These are phyloP conservation scores for Oreonectes daqikongensis DNA, from an alignment of 2,797 vertebrate species.

Conservation along the genomic window DNA sequence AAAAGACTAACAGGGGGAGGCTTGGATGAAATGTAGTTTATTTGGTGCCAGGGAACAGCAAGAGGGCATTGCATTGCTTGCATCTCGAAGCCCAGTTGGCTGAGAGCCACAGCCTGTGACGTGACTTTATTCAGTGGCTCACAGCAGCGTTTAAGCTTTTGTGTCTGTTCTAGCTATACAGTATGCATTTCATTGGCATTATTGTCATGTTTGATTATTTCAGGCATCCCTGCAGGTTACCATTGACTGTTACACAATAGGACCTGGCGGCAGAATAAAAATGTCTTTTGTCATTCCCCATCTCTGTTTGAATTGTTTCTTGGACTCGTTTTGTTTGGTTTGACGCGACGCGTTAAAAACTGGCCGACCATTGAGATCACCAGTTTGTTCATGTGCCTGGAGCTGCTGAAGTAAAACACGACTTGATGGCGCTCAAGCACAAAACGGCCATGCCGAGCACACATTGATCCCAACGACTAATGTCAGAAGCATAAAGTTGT, in stretches of 20 bases:
- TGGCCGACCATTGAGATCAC: too few species aligned
- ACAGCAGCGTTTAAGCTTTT: conserved; percentile 61
- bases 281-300: conserved; percentile 30
- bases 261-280: conserved; percentile 31
- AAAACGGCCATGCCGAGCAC: too few species aligned
- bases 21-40: conserved; percentile 37
- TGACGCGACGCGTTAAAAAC: too few species aligned
- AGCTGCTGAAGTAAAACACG: too few species aligned
- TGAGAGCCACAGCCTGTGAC: conserved; percentile 58
- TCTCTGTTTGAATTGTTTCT: conserved; percentile 4
- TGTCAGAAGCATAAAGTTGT: too few species aligned
- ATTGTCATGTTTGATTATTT: conserved; percentile 53
- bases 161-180: conserved; percentile 74
- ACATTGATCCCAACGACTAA: too few species aligned
- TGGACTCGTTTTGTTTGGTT: too few species aligned
- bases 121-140: conserved; percentile 74
- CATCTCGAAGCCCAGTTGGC: conserved; percentile 59
- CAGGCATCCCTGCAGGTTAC: conserved; percentile 48
- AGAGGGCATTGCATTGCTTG: conserved; percentile 35
- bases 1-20: conserved; percentile 14
- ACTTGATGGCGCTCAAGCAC: too few species aligned
- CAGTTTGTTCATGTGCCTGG: too few species aligned
- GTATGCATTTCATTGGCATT: conserved; percentile 45
- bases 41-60: conserved; percentile 30
- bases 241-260: conserved; percentile 26